A percentile compares a stretch with the other conserved stretches of the same genome.
Conservation (phyloP, 2,888 invertebrate genomes). For the Crematogaster levior region DNA sequence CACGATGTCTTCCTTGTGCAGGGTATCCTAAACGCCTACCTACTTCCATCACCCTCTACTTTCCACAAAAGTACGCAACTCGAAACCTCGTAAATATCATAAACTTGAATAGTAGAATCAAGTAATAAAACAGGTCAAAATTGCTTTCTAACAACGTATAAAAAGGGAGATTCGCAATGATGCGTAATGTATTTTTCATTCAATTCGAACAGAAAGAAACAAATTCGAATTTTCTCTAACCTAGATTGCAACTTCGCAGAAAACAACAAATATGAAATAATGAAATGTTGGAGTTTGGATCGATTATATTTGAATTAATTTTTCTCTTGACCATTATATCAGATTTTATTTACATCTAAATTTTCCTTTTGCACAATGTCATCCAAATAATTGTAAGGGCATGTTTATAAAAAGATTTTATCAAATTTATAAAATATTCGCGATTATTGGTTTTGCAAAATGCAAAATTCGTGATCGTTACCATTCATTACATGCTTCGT, state of each 20-base stretch:
- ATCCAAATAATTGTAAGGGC: not conserved
- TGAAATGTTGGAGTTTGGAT: not conserved
- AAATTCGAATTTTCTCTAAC: not conserved
- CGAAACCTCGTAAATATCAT: conserved; percentile 33
- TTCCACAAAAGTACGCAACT: conserved; percentile 39
- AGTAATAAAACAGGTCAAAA: conserved; percentile 1
- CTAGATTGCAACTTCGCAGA: not conserved
- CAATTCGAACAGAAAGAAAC: not conserved
- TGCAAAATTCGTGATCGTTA: conserved; percentile 6
- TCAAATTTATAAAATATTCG: conserved; percentile 4
- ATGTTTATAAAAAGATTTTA: not conserved
- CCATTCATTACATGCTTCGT: conserved; percentile 28
- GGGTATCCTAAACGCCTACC: conserved; percentile 32
- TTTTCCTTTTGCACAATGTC: not conserved
- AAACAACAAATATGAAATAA: not conserved
- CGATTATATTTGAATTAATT: not conserved
- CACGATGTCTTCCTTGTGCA: conserved; percentile 19
- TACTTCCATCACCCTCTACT: conserved; percentile 24
- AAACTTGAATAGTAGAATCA: conserved; percentile 35
- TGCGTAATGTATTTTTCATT: not conserved
- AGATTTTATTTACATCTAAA: not conserved
- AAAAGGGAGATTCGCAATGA: not conserved
- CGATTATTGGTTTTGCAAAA: not conserved
- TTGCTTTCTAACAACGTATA: conserved; percentile 6
- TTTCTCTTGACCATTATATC: not conserved